A percentile compares a stretch with the other conserved stretches of the same genome.
phyloP scores from a whole-genome alignment of 2,797 vertebrate species.

The Halcyon leucocephala region DNA sequence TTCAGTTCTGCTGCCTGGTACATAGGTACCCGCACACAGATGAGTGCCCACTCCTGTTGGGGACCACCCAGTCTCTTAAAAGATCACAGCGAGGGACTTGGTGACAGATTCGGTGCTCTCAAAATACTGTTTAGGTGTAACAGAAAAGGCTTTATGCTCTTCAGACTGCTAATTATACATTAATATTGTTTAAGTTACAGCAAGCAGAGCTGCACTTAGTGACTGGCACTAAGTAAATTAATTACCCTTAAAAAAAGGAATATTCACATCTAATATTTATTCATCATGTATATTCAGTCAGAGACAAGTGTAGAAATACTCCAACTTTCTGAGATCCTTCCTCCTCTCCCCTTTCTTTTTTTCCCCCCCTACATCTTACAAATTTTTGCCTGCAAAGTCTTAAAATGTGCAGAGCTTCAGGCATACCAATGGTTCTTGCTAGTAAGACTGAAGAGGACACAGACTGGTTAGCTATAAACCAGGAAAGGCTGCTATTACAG shows the following conservation, averaged over 20 bases:
- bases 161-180: background rate
- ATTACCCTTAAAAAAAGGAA: background rate
- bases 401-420: background rate
- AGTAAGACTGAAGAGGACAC: background rate
- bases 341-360: background rate
- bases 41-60: background rate
- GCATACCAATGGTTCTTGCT: background rate
- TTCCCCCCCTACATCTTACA: background rate
- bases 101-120: background rate
- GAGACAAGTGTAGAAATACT: background rate
- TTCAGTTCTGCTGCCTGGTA: background rate
- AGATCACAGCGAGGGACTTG: background rate
- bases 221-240: background rate
- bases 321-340: background rate
- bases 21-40: fast-evolving
- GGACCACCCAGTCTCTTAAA: background rate
- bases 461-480: background rate
- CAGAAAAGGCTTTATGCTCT: background rate
- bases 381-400: background rate
- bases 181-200: background rate
- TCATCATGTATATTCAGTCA: background rate
- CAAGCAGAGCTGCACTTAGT: background rate
- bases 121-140: background rate
- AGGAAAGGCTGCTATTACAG: background rate
- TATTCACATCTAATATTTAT: background rate